A percentile compares a stretch with the other conserved stretches of the same genome.
Conservation (phyloP, 2,113 vertebrate genomes). For the Myotis yumanensis region DNA sequence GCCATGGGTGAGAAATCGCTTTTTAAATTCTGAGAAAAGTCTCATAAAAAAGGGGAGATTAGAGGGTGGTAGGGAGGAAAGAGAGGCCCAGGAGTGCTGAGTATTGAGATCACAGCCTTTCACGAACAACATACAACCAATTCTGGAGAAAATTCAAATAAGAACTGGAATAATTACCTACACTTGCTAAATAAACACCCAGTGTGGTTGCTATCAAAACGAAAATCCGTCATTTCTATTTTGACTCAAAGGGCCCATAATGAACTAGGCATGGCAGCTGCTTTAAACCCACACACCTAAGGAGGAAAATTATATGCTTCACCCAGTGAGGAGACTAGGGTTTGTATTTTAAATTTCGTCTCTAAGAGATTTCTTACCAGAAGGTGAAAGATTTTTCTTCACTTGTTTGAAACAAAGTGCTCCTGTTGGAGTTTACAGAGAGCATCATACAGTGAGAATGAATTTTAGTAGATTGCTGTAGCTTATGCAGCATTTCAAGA, state of each 20-base stretch:
- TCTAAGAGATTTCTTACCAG: constrained; percentile 9
- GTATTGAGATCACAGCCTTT: constrained; percentile 48
- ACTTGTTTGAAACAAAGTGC: constrained; percentile 53
- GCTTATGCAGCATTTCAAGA: not conserved
- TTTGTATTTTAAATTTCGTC: constrained; percentile 62
- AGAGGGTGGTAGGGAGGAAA: not conserved
- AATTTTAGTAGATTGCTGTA: constrained; percentile 25
- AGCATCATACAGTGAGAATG: not conserved
- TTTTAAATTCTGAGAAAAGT: constrained; percentile 51
- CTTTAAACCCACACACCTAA: constrained; percentile 71
- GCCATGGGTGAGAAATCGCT: constrained; percentile 9
- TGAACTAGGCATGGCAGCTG: constrained; percentile 67
- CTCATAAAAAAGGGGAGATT: not conserved
- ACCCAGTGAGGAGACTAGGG: constrained; percentile 58
- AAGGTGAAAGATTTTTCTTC: constrained; percentile 51
- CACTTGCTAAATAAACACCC: constrained; percentile 69
- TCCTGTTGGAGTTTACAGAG: constrained; percentile 62
- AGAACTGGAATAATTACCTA: constrained; percentile 73
- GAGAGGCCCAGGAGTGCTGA: constrained; percentile 16
- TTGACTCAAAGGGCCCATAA: constrained; percentile 74
- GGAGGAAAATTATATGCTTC: constrained; percentile 74
- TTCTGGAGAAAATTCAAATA: constrained; percentile 61
- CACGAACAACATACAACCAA: constrained; percentile 35
- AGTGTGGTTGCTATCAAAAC: constrained; percentile 62
- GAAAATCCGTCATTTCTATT: constrained; percentile 78